phyloP scores from a whole-genome alignment of 2,888 invertebrate species.

The Drosophila monieri region DNA sequence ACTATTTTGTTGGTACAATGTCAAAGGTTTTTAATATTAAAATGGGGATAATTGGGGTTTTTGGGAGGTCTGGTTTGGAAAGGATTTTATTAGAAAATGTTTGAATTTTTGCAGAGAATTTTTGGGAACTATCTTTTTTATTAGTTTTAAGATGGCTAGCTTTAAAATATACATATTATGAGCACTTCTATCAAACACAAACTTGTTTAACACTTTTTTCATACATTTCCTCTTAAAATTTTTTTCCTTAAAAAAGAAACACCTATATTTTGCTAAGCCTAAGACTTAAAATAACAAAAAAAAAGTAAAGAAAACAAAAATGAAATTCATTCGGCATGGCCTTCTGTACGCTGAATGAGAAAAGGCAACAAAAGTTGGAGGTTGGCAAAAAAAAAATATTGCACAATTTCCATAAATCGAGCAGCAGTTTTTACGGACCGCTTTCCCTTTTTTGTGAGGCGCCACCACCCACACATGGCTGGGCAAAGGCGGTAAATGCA shows the following conservation, averaged over 20 bases:
- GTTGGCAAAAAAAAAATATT: constrained; percentile 63
- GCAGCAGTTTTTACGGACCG: not conserved
- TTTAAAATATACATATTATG: not conserved
- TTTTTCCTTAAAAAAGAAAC: not conserved
- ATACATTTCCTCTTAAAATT: not conserved
- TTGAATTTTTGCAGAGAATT: not conserved
- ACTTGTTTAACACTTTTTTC: not conserved
- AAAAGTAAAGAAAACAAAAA: constrained; percentile 3
- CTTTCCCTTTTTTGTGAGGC: constrained; percentile 7
- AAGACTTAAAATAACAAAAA: constrained; percentile 3
- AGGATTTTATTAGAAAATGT: not conserved
- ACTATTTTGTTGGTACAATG: constrained; percentile 66
- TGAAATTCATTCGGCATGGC: not conserved
- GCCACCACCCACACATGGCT: constrained; percentile 44
- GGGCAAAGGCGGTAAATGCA: constrained; percentile 39
- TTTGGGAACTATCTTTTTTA: not conserved
- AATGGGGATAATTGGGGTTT: constrained; percentile 28
- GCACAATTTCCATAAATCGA: constrained; percentile 75
- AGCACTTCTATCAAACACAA: too few species aligned
- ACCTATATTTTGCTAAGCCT: not conserved
- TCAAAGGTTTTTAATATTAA: constrained; percentile 45
- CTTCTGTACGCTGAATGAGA: constrained; percentile 2
- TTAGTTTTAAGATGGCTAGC: too few species aligned
- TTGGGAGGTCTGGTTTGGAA: not conserved
- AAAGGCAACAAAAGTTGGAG: constrained; percentile 9